These are phyloP conservation scores for Strigamia maritima DNA, from an alignment of 2,888 invertebrate genomes.

Conservation along the genomic window DNA sequence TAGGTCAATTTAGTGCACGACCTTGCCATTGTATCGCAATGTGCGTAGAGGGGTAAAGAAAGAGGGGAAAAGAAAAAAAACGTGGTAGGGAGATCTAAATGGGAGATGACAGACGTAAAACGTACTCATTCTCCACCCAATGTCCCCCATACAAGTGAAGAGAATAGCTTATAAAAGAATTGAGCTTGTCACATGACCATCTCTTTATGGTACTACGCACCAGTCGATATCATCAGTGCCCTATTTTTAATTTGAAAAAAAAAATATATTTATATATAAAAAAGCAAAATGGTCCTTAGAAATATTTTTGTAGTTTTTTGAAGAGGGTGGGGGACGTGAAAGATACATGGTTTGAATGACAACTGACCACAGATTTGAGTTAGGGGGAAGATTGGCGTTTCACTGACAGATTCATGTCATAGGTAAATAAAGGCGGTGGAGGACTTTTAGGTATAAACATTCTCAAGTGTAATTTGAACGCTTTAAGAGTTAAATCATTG, in stretches of 20 bases:
- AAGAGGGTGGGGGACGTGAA: background rate
- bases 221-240: background rate
- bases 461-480: background rate
- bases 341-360: background rate
- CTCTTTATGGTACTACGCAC: background rate
- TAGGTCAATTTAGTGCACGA: background rate
- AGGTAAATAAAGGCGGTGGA: background rate
- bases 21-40: conserved; percentile 4
- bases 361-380: background rate
- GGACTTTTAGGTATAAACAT: too few species aligned
- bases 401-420: background rate
- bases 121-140: conserved; percentile 4
- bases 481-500: background rate
- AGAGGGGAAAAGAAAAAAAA: background rate
- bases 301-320: background rate
- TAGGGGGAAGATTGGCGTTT: background rate
- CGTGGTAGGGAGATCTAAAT: conserved; percentile 4
- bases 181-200: conserved; percentile 1
- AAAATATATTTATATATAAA: background rate
- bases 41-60: background rate
- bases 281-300: background rate
- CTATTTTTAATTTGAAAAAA: background rate
- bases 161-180: conserved; percentile 3
- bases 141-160: background rate
- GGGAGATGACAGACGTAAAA: conserved; percentile 4